These are phyloP conservation scores for Notospermus geniculatus DNA, from an alignment of 1,140 invertebrate genomes.

Conservation along the genomic window DNA sequence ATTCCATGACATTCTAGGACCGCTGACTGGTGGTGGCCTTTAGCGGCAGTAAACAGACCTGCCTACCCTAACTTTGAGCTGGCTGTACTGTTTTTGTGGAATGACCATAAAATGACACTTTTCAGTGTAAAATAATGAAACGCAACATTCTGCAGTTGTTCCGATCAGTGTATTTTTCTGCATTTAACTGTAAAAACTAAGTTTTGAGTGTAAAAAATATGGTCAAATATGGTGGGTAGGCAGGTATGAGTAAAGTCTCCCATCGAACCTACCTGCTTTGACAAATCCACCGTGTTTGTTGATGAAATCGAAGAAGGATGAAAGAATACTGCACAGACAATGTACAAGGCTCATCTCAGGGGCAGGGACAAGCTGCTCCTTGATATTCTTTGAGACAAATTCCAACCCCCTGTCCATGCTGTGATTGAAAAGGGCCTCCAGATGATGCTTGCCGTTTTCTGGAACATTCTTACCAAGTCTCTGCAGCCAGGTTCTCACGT, in stretches of 20 bases:
- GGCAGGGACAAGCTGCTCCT: slow-evolving; percentile 37
- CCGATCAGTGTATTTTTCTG: no score
- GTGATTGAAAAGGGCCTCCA: slow-evolving; percentile 63
- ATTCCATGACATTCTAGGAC: no score
- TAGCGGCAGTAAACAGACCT: neutral
- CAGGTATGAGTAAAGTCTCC: no score
- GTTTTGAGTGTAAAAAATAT: no score
- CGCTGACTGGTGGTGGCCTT: no score
- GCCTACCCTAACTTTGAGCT: no score
- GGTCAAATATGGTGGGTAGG: no score
- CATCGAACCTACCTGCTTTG: slow-evolving; percentile 39
- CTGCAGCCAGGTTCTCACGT: slow-evolving; percentile 51
- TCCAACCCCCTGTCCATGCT: slow-evolving; percentile 64
- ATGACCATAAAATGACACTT: no score
- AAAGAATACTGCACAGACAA: slow-evolving; percentile 47
- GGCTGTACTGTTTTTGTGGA: no score
- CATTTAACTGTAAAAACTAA: no score
- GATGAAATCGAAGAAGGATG: slow-evolving; percentile 49
- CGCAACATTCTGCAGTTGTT: no score
- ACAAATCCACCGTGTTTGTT: slow-evolving; percentile 50
- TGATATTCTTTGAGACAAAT: slow-evolving; percentile 51
- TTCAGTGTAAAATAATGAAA: no score
- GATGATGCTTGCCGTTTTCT: slow-evolving; percentile 52
- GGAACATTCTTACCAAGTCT: slow-evolving; percentile 49
- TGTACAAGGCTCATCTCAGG: slow-evolving; percentile 44